phyloP scores from a whole-genome alignment of 2,888 invertebrate species.

The Erpobdella octoculata region DNA sequence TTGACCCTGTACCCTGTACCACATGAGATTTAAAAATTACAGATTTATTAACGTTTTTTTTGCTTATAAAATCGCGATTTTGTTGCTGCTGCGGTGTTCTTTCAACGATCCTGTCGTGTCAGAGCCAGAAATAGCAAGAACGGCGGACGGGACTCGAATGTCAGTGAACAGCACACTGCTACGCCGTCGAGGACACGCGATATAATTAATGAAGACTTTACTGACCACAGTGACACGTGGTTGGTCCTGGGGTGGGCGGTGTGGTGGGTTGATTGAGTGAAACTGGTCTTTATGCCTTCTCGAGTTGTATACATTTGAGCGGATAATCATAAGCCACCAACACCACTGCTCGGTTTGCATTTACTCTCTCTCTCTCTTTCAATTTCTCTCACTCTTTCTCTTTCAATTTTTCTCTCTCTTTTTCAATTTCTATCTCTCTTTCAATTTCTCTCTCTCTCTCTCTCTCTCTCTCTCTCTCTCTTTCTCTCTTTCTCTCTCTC shows the following conservation, averaged over 20 bases:
- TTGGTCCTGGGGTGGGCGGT: too few relatives aligned
- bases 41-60: too few relatives aligned
- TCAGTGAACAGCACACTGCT: not conserved
- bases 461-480: too few relatives aligned
- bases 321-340: conserved; percentile 12
- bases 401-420: too few relatives aligned
- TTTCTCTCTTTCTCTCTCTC: too few relatives aligned
- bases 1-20: too few relatives aligned
- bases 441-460: too few relatives aligned
- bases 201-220: conserved; percentile 3
- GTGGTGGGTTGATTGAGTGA: conserved; percentile 2
- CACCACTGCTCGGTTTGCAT: not conserved
- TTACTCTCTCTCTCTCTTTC: not conserved
- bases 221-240: conserved; percentile 1
- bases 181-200: too few relatives aligned
- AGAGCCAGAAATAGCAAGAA: not conserved
- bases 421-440: too few relatives aligned
- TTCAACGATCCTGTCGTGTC: not conserved
- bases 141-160: not conserved
- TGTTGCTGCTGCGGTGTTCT: not conserved
- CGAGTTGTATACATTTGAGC: conserved; percentile 5
- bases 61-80: too few relatives aligned
- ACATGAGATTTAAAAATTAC: not conserved
- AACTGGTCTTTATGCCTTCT: conserved; percentile 5
- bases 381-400: not conserved